Evolutionary conservation across 2,113 vertebrate genomes (phyloP).

Genomic region (Nipponia nippon): DNA sequence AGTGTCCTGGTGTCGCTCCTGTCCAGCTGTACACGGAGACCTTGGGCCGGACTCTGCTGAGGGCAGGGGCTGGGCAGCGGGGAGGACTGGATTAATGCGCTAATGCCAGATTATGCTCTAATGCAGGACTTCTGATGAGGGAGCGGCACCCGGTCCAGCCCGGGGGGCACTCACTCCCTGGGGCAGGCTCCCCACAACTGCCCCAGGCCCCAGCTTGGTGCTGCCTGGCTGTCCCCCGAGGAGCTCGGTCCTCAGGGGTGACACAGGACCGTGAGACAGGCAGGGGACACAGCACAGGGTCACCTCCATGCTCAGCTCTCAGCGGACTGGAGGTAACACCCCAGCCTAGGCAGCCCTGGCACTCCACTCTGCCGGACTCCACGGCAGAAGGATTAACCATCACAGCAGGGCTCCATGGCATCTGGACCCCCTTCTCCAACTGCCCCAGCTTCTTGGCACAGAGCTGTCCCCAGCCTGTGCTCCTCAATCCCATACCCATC

Average conservation of each 20-base stretch:
- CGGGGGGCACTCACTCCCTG: background rate
- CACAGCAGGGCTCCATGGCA: background rate
- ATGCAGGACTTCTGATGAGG: slow-evolving; percentile 21
- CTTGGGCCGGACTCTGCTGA: background rate
- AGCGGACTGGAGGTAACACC: background rate
- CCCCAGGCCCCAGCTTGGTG: background rate
- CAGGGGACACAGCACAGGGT: background rate
- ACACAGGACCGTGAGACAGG: background rate
- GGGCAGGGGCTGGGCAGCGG: background rate
- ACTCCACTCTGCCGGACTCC: background rate
- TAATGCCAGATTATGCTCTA: slow-evolving; percentile 62
- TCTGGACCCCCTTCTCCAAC: background rate
- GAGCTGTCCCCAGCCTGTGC: background rate
- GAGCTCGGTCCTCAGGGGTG: background rate
- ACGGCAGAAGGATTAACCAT: background rate
- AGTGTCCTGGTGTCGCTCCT: background rate
- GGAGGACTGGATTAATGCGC: slow-evolving; percentile 3
- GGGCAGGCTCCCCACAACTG: background rate
- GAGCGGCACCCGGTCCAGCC: background rate
- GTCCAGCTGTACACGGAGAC: background rate
- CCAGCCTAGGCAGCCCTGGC: background rate
- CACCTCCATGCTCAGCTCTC: background rate
- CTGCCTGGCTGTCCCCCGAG: background rate
- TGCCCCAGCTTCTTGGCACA: background rate
- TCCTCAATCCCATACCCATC: background rate